Evolutionary conservation across 2,888 invertebrate genomes (phyloP).

Genomic region (Campoplex capitator): DNA sequence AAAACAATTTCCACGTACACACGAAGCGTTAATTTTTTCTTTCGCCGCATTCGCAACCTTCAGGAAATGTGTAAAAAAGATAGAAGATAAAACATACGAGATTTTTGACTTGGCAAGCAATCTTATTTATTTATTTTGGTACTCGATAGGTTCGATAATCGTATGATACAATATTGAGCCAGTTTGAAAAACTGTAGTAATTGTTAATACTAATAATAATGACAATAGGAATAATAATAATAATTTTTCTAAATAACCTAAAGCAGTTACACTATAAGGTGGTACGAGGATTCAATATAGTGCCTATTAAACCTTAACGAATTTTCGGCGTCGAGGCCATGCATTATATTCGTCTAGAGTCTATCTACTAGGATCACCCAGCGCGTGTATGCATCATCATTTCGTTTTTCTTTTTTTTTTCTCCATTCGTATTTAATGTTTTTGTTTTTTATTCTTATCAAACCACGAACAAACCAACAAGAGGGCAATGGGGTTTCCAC

Average conservation of each 20-base stretch:
- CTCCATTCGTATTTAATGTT: constrained; percentile 7
- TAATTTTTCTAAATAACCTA: constrained; percentile 83
- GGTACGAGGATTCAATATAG: constrained; percentile 80
- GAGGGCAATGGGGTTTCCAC: constrained; percentile 36
- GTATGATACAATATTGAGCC: constrained; percentile 84
- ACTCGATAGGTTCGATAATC: constrained; percentile 81
- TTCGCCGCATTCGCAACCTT: not conserved
- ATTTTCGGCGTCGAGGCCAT: constrained; percentile 76
- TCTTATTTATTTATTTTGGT: constrained; percentile 84
- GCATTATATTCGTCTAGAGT: constrained; percentile 69
- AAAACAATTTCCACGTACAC: constrained; percentile 74
- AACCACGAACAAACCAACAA: constrained; percentile 44
- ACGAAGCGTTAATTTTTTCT: constrained; percentile 6
- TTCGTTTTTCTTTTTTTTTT: constrained; percentile 41
- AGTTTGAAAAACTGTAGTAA: constrained; percentile 79
- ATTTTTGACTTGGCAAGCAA: constrained; percentile 81
- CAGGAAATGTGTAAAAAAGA: constrained; percentile 6
- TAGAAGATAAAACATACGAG: not conserved
- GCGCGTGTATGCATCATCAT: constrained; percentile 52
- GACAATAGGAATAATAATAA: constrained; percentile 78
- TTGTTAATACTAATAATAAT: constrained; percentile 74
- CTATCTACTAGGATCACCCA: constrained; percentile 76
- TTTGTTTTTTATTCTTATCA: not conserved
- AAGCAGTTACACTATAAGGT: constrained; percentile 81
- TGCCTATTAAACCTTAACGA: constrained; percentile 82